Base-by-base conservation (phyloP, 2,888 invertebrate species). In the Colostygia pectinataria region DNA sequence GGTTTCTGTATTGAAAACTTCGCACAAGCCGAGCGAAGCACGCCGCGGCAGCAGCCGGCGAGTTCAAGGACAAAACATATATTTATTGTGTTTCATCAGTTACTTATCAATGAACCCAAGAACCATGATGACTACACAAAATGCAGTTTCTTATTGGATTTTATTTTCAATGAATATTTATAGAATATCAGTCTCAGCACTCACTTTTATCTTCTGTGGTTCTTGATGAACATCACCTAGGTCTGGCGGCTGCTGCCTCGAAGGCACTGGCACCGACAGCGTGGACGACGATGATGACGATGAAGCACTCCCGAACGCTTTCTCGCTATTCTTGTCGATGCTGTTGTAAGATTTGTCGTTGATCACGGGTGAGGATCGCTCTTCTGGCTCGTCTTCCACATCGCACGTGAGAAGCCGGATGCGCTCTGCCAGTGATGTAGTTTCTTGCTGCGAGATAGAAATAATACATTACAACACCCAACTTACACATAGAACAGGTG, bases 401-500 rank as follows among this genome's bases (percentile, higher is more conserved):
- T 96, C 95, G 71, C 96, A 96, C 0, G 97, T 97, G 37, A 97
- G 85, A 71, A 95, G 94, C 34, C 96, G 94, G 59, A 97, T 96
- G 54, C 97, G 92, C 70, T 97, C 97, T 46, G 96, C 95, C 27
- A 97, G 86, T 0, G 96, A 96, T 41, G 95, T 94, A 60, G 96
- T 95, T 65, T 92, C 92, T 73, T 93, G 83, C 80, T 78, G 60
- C 14, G n/a, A 6, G 6, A 13, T 25, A 20, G 3, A 12, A 34
- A 2, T 3, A 34, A 10, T 13, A 31, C n/a, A 31, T 28, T 28
- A 10, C 3, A 12, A n/a, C n/a, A n/a, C n/a, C n/a, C n/a, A n/a
- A n/a, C n/a, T n/a, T n/a, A n/a, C n/a, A n/a, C n/a, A n/a, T n/a
- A n/a, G n/a, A n/a, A n/a, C n/a, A n/a, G n/a, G n/a, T n/a, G n/a